Evolutionary conservation across 2,797 vertebrate genomes (phyloP), one percentile per base, ranked within the genome.

Genomic region (Acestrorhynchus altus): DNA sequence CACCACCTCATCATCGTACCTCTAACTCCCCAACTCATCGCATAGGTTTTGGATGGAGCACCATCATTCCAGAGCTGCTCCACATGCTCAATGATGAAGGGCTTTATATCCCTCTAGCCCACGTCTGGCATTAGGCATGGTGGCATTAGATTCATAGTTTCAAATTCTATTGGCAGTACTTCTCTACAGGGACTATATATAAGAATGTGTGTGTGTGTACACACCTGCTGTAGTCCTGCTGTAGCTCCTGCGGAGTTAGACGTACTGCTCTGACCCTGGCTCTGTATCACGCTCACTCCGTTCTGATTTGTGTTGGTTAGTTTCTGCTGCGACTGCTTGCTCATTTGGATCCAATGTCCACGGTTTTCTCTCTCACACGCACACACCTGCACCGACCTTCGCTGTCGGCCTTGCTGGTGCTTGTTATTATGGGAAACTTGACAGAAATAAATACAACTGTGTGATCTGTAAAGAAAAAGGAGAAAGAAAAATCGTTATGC

Each of bases 231-330:
- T 63, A 94, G 87, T 83, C 93, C 85, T 57, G 86, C 72, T 71
- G 78, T 69, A 2, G 81, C 18, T 13, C 81, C 49, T 0, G 82
- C 47, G 0, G 85, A 0, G 15, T 85, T 54, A 22, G 73, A 7
- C 10, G 40, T 89, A 12, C 92, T 86, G 82, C 88, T 89, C 88
- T 94, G 94, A 54, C 92, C 86, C 78, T 95, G 95, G 40, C 92
- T 94, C 87, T 95, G 95, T 52, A 85, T 91, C 77, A 97, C 96
- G 46, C 96, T 97, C 86, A 95, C 94, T 76, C 95, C 93, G 5
- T 94, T 95, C 77, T 91, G 92, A 67, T 94, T 94, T 74, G 89
- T 20, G 76, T 92, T 86, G 40, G 79, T 81, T 71, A 81, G 63
- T 89, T 91, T 94, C 87, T 93, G 88, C 84, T 94, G 95, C 40